phyloP scores from a whole-genome alignment of 1,140 invertebrate species.

The Drosophila paulistorum region DNA sequence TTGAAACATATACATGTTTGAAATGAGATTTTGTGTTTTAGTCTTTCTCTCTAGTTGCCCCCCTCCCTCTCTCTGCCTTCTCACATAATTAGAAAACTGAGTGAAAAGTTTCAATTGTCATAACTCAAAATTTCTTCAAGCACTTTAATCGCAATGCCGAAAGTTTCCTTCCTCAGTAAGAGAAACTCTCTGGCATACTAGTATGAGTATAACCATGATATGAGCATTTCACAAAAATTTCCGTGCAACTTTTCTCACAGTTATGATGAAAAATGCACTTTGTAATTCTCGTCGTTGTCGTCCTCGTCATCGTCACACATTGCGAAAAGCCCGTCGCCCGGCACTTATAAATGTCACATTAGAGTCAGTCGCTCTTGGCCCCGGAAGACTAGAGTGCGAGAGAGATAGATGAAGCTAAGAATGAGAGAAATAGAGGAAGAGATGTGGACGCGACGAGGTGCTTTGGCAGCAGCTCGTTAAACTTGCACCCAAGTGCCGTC shows the following conservation, averaged over 20 bases:
- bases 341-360: slow-evolving; percentile 78
- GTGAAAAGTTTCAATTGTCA: slow-evolving; percentile 8
- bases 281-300: slow-evolving; percentile 63
- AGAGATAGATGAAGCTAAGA: background rate
- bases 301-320: slow-evolving; percentile 66
- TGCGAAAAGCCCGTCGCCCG: slow-evolving; percentile 59
- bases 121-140: slow-evolving; percentile 12
- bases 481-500: slow-evolving; percentile 36
- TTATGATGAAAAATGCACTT: slow-evolving; percentile 76
- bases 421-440: background rate
- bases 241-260: slow-evolving; percentile 48
- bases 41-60: background rate
- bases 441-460: background rate
- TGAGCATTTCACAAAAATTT: slow-evolving; percentile 52
- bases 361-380: slow-evolving; percentile 51
- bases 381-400: background rate
- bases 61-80: background rate
- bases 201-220: slow-evolving; percentile 36
- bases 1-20: too few relatives aligned
- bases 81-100: slow-evolving; percentile 1
- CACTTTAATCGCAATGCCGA: slow-evolving; percentile 19
- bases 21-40: background rate
- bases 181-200: background rate
- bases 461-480: slow-evolving; percentile 65
- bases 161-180: slow-evolving; percentile 12